Percentiles rank a stretch among this genome's conserved stretches.
phyloP scores from a whole-genome alignment of 2,797 vertebrate species.

The Dromococcyx pavoninus region DNA sequence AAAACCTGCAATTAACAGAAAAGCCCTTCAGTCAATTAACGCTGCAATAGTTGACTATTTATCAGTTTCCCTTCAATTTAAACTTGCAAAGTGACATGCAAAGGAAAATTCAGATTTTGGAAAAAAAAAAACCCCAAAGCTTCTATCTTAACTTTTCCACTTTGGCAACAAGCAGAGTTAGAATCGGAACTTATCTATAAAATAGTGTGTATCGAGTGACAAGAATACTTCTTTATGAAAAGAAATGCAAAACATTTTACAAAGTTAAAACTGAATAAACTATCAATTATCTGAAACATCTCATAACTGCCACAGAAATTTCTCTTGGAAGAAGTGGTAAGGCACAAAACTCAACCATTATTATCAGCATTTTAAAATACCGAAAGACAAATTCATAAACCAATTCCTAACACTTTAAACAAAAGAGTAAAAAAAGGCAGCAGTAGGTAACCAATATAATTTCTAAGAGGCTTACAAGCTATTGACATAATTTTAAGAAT shows the following conservation, averaged over 20 bases:
- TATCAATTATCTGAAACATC: not conserved
- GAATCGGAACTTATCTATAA: not conserved
- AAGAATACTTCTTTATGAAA: not conserved
- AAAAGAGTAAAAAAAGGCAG: not conserved
- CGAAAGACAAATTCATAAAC: not conserved
- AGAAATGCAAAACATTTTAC: not conserved
- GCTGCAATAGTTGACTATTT: not conserved
- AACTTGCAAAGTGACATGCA: not conserved
- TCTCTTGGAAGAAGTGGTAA: not conserved
- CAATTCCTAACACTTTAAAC: not conserved
- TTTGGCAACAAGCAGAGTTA: not conserved
- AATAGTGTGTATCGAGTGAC: not conserved
- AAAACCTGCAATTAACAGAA: constrained; percentile 79
- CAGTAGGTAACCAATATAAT: not conserved
- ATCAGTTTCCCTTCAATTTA: not conserved
- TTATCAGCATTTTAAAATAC: not conserved
- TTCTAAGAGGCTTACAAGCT: not conserved
- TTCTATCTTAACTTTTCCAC: not conserved
- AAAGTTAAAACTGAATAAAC: not conserved
- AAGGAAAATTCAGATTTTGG: not conserved
- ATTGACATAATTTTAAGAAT: not conserved
- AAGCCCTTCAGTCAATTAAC: not conserved
- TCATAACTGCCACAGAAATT: not conserved
- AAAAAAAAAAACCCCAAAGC: not conserved
- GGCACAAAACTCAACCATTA: not conserved